A percentile compares a stretch with the other conserved stretches of the same genome.
Evolutionary conservation across 2,113 vertebrate species (phyloP).

Genomic region (Pycnonotus jocosus): DNA sequence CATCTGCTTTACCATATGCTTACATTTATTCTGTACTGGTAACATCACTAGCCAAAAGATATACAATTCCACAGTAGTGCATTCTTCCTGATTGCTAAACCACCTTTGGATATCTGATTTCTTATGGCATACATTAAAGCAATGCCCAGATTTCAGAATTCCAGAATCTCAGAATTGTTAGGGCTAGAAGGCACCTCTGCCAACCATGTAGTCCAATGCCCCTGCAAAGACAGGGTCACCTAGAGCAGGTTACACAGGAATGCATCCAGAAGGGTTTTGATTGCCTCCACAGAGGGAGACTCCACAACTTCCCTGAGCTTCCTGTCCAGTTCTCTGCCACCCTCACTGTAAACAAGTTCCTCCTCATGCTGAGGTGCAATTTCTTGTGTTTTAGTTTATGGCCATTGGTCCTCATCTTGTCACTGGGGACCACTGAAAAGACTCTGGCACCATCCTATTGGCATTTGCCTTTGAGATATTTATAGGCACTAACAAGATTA

Average conservation of each 20-base stretch:
- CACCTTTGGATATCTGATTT: neutral
- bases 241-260: neutral
- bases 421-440: neutral
- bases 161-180: neutral
- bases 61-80: neutral
- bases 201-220: neutral
- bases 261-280: neutral
- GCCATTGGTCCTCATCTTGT: neutral
- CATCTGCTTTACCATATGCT: neutral
- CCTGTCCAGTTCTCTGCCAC: neutral
- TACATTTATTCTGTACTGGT: neutral
- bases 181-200: neutral
- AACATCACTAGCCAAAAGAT: neutral
- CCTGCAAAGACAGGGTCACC: neutral
- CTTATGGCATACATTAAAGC: neutral
- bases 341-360: neutral
- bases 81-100: neutral
- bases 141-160: neutral
- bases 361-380: neutral
- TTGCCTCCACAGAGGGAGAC: neutral
- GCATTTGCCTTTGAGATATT: neutral
- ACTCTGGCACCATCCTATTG: neutral
- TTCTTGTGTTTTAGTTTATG: neutral
- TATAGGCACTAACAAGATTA: neutral
- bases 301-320: fast-evolving